Base-by-base conservation (phyloP, 64 coral and sea anemone species). In the Dendrophyllia cribrosa region DNA sequence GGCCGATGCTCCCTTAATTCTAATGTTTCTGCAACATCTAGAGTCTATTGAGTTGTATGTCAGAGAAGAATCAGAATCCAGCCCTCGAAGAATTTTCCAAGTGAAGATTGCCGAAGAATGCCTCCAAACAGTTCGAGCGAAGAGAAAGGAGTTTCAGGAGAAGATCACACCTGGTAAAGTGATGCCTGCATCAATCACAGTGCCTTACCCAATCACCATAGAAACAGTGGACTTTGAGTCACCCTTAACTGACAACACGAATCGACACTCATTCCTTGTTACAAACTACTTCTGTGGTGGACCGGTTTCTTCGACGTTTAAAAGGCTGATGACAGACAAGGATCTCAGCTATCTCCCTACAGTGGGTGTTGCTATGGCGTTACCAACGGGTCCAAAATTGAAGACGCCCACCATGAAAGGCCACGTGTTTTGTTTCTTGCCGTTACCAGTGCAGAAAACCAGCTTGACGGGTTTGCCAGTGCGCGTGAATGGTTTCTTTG, bases 401-500 rank as follows among this genome's bases (percentile, higher is more conserved):
- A 1, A 75, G 14, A 75, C 43, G 14, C 72, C 72, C 7, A 17
- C 45, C 45, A 21, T 75, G 2, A 16, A 50, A n/a, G 78, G 77
- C 2, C 86, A 83, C 50, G 72, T 98, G 2, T 98, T 98, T 77
- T 98, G 96, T 59, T 98, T 98, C 61, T 78, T 98, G 66, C 96
- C 96, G 16, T 77, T 98, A n/a, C 96, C 96, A n/a, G 70, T 94
- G 23, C 92, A 98, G 26, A 75, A 56, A 22, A 91, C 91, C 12
- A 94, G 92, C 56, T 76, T 91, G 49, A 98, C 96, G 6, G 96
- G 96, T 9, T 89, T 98, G 11, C 96, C 96, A 17, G 88, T 98
- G 7, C 96, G 94, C 76, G 96, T 98, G 3, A 98, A 98, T 75
- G 93, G 96, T 21, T 98, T 94, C 64, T 98, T 98, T 26, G 92